These are phyloP conservation scores for Pseudomyrmex gracilis DNA, from an alignment of 1,140 invertebrate species.

Conservation along the genomic window DNA sequence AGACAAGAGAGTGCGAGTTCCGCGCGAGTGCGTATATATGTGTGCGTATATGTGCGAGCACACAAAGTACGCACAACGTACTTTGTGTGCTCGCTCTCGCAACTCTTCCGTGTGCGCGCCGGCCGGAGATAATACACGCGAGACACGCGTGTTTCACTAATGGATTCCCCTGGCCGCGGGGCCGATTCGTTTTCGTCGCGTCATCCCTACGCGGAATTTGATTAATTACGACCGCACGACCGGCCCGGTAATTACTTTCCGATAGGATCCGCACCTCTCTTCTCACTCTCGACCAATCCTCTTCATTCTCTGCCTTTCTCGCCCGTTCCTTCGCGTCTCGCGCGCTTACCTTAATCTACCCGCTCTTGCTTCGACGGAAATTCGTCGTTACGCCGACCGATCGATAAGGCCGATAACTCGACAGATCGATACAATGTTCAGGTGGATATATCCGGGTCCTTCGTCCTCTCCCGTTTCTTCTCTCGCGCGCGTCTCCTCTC, in stretches of 20 bases:
- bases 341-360: slow-evolving; percentile 53
- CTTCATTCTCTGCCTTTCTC: slow-evolving; percentile 29
- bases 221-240: slow-evolving; percentile 80
- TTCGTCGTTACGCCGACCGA: slow-evolving; percentile 67
- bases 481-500: background rate
- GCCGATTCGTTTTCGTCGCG: slow-evolving; percentile 81
- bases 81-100: background rate
- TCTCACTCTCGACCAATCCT: slow-evolving; percentile 65
- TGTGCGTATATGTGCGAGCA: background rate
- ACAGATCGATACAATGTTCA: slow-evolving; percentile 54
- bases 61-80: background rate
- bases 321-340: background rate
- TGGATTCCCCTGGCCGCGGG: slow-evolving; percentile 79
- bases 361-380: slow-evolving; percentile 66
- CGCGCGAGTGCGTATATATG: background rate
- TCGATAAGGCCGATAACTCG: slow-evolving; percentile 66
- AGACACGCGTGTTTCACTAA: slow-evolving; percentile 79
- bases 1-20: slow-evolving; percentile 16
- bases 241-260: slow-evolving; percentile 82
- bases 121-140: slow-evolving; percentile 70
- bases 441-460: slow-evolving; percentile 12
- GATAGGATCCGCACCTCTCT: slow-evolving; percentile 75
- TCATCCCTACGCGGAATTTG: slow-evolving; percentile 82
- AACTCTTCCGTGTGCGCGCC: slow-evolving; percentile 39
- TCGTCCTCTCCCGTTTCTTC: background rate